phyloP scores from a whole-genome alignment of 2,113 vertebrate species.

The Capreolus pygargus region DNA sequence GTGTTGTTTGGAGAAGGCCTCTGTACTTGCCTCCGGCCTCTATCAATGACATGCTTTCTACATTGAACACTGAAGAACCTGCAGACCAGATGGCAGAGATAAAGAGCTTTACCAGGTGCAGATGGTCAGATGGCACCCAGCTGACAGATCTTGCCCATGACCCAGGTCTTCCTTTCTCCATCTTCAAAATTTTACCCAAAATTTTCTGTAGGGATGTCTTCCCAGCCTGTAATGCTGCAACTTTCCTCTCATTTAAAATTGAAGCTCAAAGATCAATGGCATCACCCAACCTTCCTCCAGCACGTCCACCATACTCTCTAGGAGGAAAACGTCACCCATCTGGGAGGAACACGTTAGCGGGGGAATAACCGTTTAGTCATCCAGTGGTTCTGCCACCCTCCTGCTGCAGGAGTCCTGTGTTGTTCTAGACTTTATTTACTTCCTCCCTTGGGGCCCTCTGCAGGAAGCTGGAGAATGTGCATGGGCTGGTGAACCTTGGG shows the following conservation, averaged over 20 bases:
- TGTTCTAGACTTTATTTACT: neutral
- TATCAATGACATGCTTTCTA: neutral
- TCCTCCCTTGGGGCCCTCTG: neutral
- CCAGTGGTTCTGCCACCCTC: neutral
- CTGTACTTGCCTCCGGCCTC: neutral
- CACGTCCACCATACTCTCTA: neutral
- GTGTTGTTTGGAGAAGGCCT: neutral
- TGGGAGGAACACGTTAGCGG: rapidly evolving
- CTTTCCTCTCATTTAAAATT: neutral
- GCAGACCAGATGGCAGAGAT: neutral
- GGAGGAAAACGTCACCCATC: neutral
- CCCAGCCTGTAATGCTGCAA: neutral
- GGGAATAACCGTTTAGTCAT: neutral
- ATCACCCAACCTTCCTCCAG: neutral
- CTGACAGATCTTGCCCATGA: neutral
- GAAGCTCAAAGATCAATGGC: neutral
- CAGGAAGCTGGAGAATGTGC: neutral
- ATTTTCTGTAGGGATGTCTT: neutral
- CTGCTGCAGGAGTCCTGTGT: neutral
- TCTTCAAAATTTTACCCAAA: neutral
- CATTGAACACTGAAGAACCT: neutral
- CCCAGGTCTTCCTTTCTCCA: too few species aligned
- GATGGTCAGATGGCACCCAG: neutral
- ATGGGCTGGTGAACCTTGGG: neutral
- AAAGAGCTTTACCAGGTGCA: rapidly evolving